phyloP scores from a whole-genome alignment of 2,113 vertebrate genomes.

The Catharus minimus region DNA sequence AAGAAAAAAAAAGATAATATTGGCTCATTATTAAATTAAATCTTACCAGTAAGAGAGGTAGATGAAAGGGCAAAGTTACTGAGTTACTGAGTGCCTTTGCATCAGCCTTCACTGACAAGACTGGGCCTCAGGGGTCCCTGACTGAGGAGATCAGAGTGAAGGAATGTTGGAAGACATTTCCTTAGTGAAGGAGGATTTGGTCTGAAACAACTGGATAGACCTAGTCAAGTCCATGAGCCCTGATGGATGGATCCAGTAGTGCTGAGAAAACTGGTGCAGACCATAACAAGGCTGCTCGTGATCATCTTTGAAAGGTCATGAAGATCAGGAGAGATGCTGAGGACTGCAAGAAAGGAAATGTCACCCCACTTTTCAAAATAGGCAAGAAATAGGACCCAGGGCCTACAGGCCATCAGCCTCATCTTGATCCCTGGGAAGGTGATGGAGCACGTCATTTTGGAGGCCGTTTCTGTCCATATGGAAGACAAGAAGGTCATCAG shows the following conservation, averaged over 20 bases:
- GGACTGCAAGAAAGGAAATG: not conserved
- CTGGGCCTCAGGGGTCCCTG: not conserved
- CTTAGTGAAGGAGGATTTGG: not conserved
- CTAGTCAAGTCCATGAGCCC: not conserved
- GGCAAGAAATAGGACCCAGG: not conserved
- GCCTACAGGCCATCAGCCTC: not conserved
- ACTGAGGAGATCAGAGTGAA: not conserved
- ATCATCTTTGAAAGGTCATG: not conserved
- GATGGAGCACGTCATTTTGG: not conserved
- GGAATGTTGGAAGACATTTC: not conserved
- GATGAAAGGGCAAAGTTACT: not conserved
- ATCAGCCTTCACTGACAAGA: not conserved
- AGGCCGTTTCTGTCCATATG: not conserved
- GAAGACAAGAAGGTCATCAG: not conserved
- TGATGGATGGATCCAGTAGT: not conserved
- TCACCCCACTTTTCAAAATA: not conserved
- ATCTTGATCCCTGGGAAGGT: not conserved
- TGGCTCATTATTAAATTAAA: not conserved
- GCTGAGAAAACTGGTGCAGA: not conserved
- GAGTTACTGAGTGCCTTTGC: not conserved
- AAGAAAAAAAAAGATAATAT: not conserved
- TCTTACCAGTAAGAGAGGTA: not conserved
- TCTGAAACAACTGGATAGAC: not conserved
- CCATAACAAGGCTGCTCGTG: rapidly evolving
- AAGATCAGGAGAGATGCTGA: not conserved